These are phyloP conservation scores for Molothrus ater DNA, from an alignment of 2,797 vertebrate species.

Conservation along the genomic window DNA sequence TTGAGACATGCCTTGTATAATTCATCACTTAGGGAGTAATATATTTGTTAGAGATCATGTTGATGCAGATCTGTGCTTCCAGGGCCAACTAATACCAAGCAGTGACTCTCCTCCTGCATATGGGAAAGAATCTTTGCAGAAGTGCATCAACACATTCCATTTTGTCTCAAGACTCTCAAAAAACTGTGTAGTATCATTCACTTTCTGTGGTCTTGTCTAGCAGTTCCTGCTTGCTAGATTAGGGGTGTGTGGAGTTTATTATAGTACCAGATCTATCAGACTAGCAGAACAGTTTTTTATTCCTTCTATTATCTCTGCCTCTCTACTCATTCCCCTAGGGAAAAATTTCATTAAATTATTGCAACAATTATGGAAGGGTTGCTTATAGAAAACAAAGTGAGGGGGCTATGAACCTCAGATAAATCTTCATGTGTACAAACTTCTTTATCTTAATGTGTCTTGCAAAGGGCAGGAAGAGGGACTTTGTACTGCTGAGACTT, in stretches of 20 bases:
- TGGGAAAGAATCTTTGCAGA: neutral
- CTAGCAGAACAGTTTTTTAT: neutral
- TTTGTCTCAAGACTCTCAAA: neutral
- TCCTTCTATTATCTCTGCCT: neutral
- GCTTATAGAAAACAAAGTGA: neutral
- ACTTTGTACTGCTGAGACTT: neutral
- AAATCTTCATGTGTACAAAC: neutral
- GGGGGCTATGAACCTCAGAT: neutral
- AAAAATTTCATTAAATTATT: neutral
- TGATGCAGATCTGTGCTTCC: neutral
- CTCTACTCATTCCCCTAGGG: neutral
- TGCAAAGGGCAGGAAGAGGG: neutral
- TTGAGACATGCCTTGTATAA: slow-evolving; percentile 29
- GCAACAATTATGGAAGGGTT: neutral
- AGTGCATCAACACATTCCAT: neutral
- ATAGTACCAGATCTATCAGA: neutral
- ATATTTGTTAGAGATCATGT: neutral
- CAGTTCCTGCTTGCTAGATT: neutral
- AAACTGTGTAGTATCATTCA: neutral
- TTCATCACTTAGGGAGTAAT: slow-evolving; percentile 4
- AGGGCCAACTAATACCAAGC: neutral
- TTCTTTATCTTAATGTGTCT: neutral
- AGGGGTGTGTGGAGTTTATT: neutral
- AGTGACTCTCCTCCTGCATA: neutral
- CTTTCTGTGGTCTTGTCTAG: neutral